These are phyloP conservation scores for Parus major DNA, from an alignment of 2,113 vertebrate species.

Conservation along the genomic window DNA sequence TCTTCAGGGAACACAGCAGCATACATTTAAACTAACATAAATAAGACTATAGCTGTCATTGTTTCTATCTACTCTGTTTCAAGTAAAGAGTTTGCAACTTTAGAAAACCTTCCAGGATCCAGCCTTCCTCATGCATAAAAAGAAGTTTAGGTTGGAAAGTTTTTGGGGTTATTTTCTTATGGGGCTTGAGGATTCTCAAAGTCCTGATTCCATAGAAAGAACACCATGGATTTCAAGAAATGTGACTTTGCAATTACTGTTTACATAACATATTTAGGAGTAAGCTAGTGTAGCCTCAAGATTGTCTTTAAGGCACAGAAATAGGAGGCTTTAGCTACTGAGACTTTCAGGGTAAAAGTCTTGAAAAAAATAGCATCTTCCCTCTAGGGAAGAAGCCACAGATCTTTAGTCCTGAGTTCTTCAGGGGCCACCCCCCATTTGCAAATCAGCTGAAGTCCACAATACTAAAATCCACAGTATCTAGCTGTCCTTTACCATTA, in stretches of 20 bases:
- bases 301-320: background rate
- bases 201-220: background rate
- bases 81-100: background rate
- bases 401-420: background rate
- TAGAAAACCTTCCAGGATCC: background rate
- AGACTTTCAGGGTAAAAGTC: background rate
- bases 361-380: background rate
- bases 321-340: background rate
- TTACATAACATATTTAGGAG: background rate
- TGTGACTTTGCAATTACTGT: background rate
- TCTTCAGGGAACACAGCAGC: background rate
- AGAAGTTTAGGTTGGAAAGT: background rate
- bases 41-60: background rate
- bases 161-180: background rate
- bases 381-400: background rate
- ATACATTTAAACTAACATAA: background rate
- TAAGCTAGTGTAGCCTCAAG: background rate
- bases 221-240: background rate
- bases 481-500: background rate
- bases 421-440: rapidly evolving
- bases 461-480: background rate
- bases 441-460: background rate
- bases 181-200: background rate
- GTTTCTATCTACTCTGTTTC: background rate
- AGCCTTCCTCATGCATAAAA: background rate